Base-by-base conservation (phyloP, 1,140 invertebrate genomes). In the Agraylea sexmaculata region DNA sequence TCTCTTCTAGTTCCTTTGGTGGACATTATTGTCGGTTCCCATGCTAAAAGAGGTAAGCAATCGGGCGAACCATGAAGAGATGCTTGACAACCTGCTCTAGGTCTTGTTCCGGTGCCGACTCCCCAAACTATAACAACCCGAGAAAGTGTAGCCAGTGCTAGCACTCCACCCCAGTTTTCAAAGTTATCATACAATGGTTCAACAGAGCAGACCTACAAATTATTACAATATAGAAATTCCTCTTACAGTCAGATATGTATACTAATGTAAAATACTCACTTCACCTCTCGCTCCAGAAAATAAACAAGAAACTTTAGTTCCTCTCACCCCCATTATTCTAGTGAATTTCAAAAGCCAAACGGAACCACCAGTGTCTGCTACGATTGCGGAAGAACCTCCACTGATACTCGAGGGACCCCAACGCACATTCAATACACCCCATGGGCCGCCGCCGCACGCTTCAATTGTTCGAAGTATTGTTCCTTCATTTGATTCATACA, bases 321-420 rank as follows among this genome's bases (percentile, higher is more conserved):
- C 82, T 37, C 91, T 69, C 3, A 93, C 81, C 3, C 91, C 91
- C 53, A 96, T 74, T 5, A 86, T 78, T 40, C 90, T 69, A 48
- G 87, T 90, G 53, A 96, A 92, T 53, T 78, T 84, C 10, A 98
- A 68, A 52, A 96, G 83, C 75, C 94, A 98, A 2, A 98, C 92
- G n/a, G 89, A 95, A 2, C 94, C 94, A 11, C 92, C 91, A 42
- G 87, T 94, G 59, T 99, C 93, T 15, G 87, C 83, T 33, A 88
- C 87, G 11, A 96, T 62, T 4, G 86, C 87, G 34, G 88, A 57
- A 20, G 59, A 53, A 16, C 54, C 42, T 0, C 62, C 67, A 16
- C 66, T 64, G 2, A 53, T 53, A 0, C 58, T 64, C 18, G 68
- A 62, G 19, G 43, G 37, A 3, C 31, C 43, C 71, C 77, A 92